A percentile compares a stretch with the other conserved stretches of the same genome.
phyloP scores from a whole-genome alignment of 2,113 vertebrate genomes.

The Phaethon lepturus region DNA sequence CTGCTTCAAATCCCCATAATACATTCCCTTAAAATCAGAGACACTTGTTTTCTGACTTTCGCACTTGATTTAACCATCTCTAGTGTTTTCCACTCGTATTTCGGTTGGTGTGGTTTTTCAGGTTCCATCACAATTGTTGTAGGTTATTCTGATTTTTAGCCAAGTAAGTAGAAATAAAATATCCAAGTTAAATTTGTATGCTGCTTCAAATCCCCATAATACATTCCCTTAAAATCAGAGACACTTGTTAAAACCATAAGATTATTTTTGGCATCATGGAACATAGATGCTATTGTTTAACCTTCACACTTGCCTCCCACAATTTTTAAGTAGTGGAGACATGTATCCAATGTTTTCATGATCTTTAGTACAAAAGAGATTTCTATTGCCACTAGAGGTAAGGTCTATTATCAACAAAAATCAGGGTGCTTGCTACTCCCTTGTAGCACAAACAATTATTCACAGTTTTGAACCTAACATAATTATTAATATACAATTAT shows the following conservation, averaged over 20 bases:
- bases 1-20: neutral
- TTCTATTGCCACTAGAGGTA: neutral
- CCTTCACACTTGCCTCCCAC: neutral
- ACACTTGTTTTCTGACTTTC: accelerated
- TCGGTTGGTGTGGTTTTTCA: neutral
- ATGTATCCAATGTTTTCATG: neutral
- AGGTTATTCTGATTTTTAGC: neutral
- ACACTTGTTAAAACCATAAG: neutral
- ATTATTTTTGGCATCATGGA: neutral
- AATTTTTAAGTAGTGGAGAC: neutral
- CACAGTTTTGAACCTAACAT: neutral
- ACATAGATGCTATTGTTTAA: neutral
- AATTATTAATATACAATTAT: neutral
- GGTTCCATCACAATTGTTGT: neutral
- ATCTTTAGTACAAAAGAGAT: neutral
- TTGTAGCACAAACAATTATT: neutral
- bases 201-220: neutral
- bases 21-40: neutral
- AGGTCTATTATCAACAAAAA: neutral
- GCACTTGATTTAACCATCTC: neutral
- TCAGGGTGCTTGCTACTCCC: neutral
- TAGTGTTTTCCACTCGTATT: neutral
- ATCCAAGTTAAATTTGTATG: neutral
- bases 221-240: neutral
- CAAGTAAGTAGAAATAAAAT: neutral